Evolutionary conservation across 2,888 invertebrate species (phyloP).

Genomic region (Brachycybe producta): DNA sequence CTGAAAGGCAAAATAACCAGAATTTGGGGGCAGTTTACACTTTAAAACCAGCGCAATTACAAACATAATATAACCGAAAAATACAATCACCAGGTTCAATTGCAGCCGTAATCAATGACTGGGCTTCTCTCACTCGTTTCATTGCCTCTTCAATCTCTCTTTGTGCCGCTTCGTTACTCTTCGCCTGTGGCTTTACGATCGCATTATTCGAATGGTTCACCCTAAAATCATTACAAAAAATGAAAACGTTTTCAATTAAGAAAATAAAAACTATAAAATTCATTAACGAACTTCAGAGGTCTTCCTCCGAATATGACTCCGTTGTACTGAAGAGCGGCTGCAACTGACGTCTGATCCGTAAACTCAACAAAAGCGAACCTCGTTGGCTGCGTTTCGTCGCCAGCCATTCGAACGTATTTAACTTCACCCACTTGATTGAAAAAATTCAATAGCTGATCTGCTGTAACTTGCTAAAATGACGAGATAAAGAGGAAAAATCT

Average conservation of each 20-base stretch:
- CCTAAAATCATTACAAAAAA: conserved; percentile 26
- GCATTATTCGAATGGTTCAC: conserved; percentile 85
- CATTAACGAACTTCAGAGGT: conserved; percentile 38
- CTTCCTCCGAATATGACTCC: conserved; percentile 60
- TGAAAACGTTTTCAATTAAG: neutral
- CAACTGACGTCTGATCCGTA: conserved; percentile 75
- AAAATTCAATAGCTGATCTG: conserved; percentile 77
- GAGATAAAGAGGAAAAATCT: too few relatives aligned
- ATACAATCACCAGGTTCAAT: conserved; percentile 52
- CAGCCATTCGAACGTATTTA: conserved; percentile 84
- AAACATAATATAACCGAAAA: too few relatives aligned
- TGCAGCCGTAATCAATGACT: conserved; percentile 83
- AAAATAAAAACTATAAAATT: neutral
- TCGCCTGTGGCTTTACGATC: conserved; percentile 74
- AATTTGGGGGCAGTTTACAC: too few relatives aligned
- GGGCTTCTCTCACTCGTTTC: conserved; percentile 91
- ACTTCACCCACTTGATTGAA: conserved; percentile 82
- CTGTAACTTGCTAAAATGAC: conserved; percentile 30
- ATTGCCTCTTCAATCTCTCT: conserved; percentile 94
- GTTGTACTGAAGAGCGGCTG: conserved; percentile 69
- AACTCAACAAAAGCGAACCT: conserved; percentile 80
- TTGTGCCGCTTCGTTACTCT: conserved; percentile 89
- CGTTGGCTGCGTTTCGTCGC: conserved; percentile 51
- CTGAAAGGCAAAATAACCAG: too few relatives aligned
- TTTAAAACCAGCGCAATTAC: too few relatives aligned